These are phyloP conservation scores for Drosophila elegans DNA, from an alignment of 1,140 invertebrate genomes.

Conservation along the genomic window DNA sequence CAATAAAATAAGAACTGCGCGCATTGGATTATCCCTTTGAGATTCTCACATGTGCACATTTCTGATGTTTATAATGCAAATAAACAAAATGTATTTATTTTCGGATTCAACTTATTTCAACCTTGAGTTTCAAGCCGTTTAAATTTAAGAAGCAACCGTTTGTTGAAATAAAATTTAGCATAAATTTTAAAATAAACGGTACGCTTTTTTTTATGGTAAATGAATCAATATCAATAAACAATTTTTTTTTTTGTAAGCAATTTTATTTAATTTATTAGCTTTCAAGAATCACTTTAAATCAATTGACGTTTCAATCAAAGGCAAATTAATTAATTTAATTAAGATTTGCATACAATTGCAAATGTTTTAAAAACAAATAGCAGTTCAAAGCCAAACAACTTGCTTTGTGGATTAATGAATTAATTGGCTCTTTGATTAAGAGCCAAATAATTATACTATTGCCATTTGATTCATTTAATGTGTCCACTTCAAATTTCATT, in stretches of 20 bases:
- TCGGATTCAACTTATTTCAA: background rate
- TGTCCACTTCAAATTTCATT: background rate
- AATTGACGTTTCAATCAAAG: background rate
- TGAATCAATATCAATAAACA: too few relatives aligned
- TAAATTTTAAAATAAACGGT: background rate
- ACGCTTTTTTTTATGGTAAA: too few relatives aligned
- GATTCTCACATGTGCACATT: background rate
- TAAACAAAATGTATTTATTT: conserved; percentile 8
- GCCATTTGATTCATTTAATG: background rate
- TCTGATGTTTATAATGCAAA: conserved; percentile 9
- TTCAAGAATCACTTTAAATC: too few relatives aligned
- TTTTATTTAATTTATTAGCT: too few relatives aligned
- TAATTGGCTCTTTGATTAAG: background rate
- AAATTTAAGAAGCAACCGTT: background rate
- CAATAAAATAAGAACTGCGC: conserved; percentile 4
- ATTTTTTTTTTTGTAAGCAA: too few relatives aligned
- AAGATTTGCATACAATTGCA: background rate
- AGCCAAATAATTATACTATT: background rate
- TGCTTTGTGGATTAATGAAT: too few relatives aligned
- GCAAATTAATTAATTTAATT: background rate
- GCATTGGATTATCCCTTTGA: conserved; percentile 5
- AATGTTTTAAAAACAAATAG: too few relatives aligned
- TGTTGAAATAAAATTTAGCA: background rate
- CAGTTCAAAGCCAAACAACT: background rate
- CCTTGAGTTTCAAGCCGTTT: conserved; percentile 1